Percentiles rank a stretch among this genome's conserved stretches.
Evolutionary conservation across 2,888 invertebrate genomes (phyloP).

Genomic region (Himalopsyche tibetana): DNA sequence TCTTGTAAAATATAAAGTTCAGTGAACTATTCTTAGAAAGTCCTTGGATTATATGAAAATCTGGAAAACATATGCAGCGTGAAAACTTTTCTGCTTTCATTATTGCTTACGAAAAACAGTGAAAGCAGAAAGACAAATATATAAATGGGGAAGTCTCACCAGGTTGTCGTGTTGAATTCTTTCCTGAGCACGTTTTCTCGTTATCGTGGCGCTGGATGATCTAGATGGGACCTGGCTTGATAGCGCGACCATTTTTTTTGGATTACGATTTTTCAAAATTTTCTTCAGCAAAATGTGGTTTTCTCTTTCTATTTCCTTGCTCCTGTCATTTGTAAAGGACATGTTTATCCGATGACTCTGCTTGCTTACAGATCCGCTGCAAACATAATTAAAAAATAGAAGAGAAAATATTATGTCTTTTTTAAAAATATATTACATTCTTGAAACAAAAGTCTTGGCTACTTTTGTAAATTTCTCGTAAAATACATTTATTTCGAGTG

Average conservation of each 20-base stretch:
- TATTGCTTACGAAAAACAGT: too few species aligned
- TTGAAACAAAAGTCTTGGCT: too few species aligned
- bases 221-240: conserved; percentile 67
- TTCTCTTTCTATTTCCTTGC: conserved; percentile 79
- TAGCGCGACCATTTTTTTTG: conserved; percentile 66
- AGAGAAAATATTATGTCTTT: too few species aligned
- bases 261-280: conserved; percentile 75
- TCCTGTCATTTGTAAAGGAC: conserved; percentile 79
- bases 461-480: too few species aligned
- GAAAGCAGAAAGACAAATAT: too few species aligned
- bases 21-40: too few species aligned
- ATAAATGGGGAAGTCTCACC: conserved; percentile 68
- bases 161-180: conserved; percentile 79
- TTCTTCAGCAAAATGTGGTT: conserved; percentile 78
- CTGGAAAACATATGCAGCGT: too few species aligned
- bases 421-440: too few species aligned
- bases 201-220: conserved; percentile 74
- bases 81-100: too few species aligned
- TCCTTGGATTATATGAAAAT: too few species aligned
- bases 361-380: conserved; percentile 67
- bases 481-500: too few species aligned
- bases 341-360: conserved; percentile 72
- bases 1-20: too few species aligned
- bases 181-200: conserved; percentile 76
- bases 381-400: background rate